Evolutionary conservation across 2,113 vertebrate species (phyloP).

Genomic region (Stegastes partitus): DNA sequence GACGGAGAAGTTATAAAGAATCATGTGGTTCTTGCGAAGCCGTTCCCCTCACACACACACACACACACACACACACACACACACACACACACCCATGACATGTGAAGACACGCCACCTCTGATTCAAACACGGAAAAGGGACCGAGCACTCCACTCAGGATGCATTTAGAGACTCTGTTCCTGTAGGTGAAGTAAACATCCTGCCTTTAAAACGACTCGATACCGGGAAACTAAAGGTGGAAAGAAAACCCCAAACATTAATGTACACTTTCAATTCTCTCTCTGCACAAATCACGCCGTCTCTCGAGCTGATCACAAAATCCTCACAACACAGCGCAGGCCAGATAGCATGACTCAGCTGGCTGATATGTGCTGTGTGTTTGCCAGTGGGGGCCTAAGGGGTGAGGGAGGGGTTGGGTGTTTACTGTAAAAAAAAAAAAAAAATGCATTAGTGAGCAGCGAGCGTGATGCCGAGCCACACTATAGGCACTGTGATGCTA

Average conservation of each 20-base stretch:
- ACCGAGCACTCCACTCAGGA: neutral
- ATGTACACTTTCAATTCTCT: neutral
- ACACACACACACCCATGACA: slow-evolving; percentile 41
- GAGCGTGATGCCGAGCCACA: slow-evolving; percentile 29
- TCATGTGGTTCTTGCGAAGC: neutral
- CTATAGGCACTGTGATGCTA: slow-evolving; percentile 39
- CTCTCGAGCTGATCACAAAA: slow-evolving; percentile 49
- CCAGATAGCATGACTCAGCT: slow-evolving; percentile 69
- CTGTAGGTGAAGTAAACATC: slow-evolving; percentile 10
- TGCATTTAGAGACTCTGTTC: neutral
- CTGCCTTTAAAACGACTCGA: neutral
- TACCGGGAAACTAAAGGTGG: neutral
- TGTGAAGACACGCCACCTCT: slow-evolving; percentile 33
- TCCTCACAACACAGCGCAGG: slow-evolving; percentile 45
- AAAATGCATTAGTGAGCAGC: slow-evolving; percentile 31
- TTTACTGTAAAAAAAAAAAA: slow-evolving; percentile 44
- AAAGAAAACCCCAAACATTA: slow-evolving; percentile 15
- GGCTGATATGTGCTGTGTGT: slow-evolving; percentile 28
- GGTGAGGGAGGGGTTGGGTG: slow-evolving; percentile 6
- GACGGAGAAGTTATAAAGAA: slow-evolving; percentile 20
- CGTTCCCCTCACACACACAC: neutral
- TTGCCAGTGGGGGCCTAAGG: slow-evolving; percentile 1
- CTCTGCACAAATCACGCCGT: slow-evolving; percentile 30
- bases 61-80: neutral
- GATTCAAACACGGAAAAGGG: slow-evolving; percentile 17